Base-by-base conservation (phyloP, 1,140 invertebrate species). In the Trinorchestia longiramus region DNA sequence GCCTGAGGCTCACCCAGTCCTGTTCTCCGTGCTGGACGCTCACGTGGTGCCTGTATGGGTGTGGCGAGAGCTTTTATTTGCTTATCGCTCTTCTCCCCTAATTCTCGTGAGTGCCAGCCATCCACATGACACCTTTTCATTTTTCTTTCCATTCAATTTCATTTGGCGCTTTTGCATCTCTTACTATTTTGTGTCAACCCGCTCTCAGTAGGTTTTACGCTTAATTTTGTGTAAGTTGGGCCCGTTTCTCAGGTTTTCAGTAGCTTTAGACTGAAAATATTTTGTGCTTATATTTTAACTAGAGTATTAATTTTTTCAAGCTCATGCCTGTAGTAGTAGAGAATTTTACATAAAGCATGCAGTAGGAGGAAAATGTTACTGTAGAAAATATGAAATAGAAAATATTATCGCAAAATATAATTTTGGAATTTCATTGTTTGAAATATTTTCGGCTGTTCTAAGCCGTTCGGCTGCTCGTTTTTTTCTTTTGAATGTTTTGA, bases 51-150 rank as follows among this genome's bases (percentile, higher is more conserved):
- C 88, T 15, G 11, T 41, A 4, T 90, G 88, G 88, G 88, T 90
- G 88, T 90, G 88, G 88, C 88, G 88, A 42, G 88, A 0, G 43
- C 92, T 91, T 91, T 91, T 91, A 94, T 94, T 94, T 94, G 43
- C 44, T 94, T 94, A 19, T 43, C 43, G 44, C 92, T 94, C 43
- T 44, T 94, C 92, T 94, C 44, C 92, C 43, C 92, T 94, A 94
- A 94, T 94, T 45, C 44, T n/a, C 43, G 41, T 45, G 92, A 94
- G 92, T 45, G 92, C 43, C 36, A 23, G 41, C 92, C 44, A 47
- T 94, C 47, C 43, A 94, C 92, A 44, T 91, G 88, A 43, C 41
- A 43, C 92, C 36, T 47, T 94, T n/a, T 42, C 92, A 40, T 94
- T n/a, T 43, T 15, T 94, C 43, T 40, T 45, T 94, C 44, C 36